These are phyloP conservation scores for Podarcis muralis DNA, from an alignment of 2,113 vertebrate species.

Conservation along the genomic window DNA sequence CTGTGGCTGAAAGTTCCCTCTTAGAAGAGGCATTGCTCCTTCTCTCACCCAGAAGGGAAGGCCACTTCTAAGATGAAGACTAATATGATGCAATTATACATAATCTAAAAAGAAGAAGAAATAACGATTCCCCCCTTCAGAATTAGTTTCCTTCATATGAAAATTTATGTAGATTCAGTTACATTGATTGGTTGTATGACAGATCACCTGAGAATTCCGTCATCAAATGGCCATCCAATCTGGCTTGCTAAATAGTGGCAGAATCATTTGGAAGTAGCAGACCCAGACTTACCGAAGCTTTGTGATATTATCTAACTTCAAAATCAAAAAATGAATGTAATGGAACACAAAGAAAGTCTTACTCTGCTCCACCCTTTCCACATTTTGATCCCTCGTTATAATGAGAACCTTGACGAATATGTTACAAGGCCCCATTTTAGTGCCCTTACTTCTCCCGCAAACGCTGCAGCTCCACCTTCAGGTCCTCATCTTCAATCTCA, in stretches of 20 bases:
- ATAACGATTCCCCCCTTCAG: neutral
- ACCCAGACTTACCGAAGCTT: neutral
- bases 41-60: neutral
- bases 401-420: neutral
- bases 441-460: slow-evolving; percentile 88
- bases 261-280: neutral
- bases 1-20: neutral
- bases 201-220: neutral
- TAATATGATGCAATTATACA: neutral
- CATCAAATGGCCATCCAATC: neutral
- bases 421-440: neutral
- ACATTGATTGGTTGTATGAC: neutral
- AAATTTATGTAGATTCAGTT: neutral
- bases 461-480: slow-evolving; percentile 84
- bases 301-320: neutral
- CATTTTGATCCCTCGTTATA: neutral
- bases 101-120: neutral
- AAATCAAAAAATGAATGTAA: neutral
- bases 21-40: neutral
- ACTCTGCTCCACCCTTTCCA: neutral
- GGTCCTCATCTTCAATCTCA: slow-evolving; percentile 87
- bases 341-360: neutral
- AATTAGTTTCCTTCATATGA: neutral
- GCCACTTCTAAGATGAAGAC: neutral
- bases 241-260: neutral